Base-by-base conservation (phyloP, 2,797 vertebrate species). In the Clarias pachynema region DNA sequence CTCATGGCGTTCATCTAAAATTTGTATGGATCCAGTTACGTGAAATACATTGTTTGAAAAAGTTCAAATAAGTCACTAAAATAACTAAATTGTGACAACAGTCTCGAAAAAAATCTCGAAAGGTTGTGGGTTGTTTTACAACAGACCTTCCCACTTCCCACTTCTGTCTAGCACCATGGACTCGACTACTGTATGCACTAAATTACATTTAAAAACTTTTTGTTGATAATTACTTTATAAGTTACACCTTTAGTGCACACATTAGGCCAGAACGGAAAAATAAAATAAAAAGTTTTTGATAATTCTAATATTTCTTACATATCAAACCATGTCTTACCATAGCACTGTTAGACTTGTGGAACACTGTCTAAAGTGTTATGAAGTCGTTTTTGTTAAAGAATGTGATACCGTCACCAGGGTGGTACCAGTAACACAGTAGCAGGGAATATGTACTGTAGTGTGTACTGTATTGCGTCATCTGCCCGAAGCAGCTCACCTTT, bases 321-420 rank as follows among this genome's bases (percentile, higher is more conserved):
- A 12, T 72, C 37, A 44, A 49, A 49, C 49, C 49, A 49, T 79
- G 34, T 62, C 59, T 79, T 62, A 40, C 5, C 57, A 62, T 40
- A 62, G 22, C 34, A 40, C n/a, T 79, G 57, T n/a, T 78, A n/a
- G 53, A 5, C 40, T 40, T 40, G 2, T 40, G 22, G 22, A 60
- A n/a, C 31, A 78, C 10, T 24, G 12, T 5, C 57, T n/a, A 37
- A 37, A 37, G 31, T 37, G 62, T 62, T 60, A 31, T 57, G 22
- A 26, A 24, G 20, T n/a, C 0, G 1, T 37, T 57, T 60, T 78
- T 37, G 26, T 82, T 53, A 20, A 37, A 82, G 8, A 82, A 82
- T 70, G 24, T 60, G 81, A 82, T 60, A 60, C 44, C 14, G n/a
- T 81, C 18, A 81, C 81, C 68, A 18, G 56, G 81, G 68, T 57